Conservation (phyloP, 2,797 vertebrate species). For the Rhadinocentrus ornatus region DNA sequence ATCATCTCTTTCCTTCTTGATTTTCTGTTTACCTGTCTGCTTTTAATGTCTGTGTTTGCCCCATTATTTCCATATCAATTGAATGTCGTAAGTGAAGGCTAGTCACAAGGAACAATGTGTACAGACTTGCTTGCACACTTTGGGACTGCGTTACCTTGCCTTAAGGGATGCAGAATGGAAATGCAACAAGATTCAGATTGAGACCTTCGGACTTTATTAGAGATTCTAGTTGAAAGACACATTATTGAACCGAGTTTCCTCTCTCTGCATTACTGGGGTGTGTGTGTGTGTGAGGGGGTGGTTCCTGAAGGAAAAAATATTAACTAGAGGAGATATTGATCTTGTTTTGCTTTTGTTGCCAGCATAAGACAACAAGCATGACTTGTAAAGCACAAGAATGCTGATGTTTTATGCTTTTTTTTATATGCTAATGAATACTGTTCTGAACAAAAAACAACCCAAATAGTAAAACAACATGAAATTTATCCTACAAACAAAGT, state of each 20-base stretch:
- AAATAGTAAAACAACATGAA: background rate
- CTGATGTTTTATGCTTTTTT: background rate
- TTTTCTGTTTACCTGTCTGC: constrained; percentile 37
- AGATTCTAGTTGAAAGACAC: constrained; percentile 52
- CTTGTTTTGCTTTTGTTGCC: constrained; percentile 37
- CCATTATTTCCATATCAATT: constrained; percentile 65
- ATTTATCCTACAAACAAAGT: background rate
- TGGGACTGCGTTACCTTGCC: constrained; percentile 62
- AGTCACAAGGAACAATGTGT: constrained; percentile 7
- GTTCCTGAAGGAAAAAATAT: constrained; percentile 30
- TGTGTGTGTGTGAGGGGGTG: background rate
- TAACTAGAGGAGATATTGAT: constrained; percentile 57
- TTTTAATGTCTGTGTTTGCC: constrained; percentile 12
- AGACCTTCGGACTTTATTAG: constrained; percentile 67
- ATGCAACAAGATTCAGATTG: constrained; percentile 47
- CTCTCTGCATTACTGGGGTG: constrained; percentile 20
- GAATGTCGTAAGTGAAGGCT: constrained; percentile 55
- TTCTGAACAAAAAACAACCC: background rate
- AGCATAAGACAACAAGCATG: constrained; percentile 2
- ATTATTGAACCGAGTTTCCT: constrained; percentile 46
- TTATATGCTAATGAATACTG: background rate
- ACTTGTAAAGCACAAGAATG: background rate
- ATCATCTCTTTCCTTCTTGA: constrained; percentile 58
- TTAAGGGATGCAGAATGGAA: constrained; percentile 67
- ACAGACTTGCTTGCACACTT: constrained; percentile 37